phyloP scores from a whole-genome alignment of 2,797 vertebrate genomes.

The Muraenolepis orangiensis region DNA sequence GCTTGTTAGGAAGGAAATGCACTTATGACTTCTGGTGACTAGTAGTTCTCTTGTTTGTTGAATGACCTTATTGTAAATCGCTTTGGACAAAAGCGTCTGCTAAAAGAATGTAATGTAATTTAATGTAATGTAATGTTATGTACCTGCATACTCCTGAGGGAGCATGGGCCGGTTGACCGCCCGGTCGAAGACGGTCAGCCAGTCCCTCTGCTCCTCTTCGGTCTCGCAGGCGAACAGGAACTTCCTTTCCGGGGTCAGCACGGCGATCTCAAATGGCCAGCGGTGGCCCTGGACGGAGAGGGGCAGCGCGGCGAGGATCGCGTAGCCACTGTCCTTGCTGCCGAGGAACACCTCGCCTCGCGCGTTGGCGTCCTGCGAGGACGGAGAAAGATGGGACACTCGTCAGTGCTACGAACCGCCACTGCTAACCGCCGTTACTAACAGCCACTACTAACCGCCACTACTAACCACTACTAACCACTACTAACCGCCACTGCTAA shows the following conservation, averaged over 20 bases:
- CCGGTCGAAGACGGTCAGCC: conserved; percentile 83
- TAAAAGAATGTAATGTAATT: no score
- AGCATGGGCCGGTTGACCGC: conserved; percentile 87
- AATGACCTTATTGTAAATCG: no score
- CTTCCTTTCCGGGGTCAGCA: conserved; percentile 88
- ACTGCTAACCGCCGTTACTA: no score
- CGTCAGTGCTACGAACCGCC: neutral
- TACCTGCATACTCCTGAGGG: conserved; percentile 95
- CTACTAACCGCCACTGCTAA: no score
- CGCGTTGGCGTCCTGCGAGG: conserved; percentile 88
- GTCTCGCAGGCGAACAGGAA: conserved; percentile 92
- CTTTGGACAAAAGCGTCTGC: no score
- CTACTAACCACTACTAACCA: no score
- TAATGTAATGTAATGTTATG: no score
- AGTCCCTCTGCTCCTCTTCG: conserved; percentile 80
- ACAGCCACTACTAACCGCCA: no score
- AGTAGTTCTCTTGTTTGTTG: no score
- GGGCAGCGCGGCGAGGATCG: conserved; percentile 81
- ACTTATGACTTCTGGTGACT: no score
- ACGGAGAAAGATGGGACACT: no score
- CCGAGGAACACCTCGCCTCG: conserved; percentile 95
- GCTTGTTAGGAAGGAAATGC: no score
- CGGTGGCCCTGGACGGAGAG: conserved; percentile 80
- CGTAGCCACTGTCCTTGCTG: conserved; percentile 87
- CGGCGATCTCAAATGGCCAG: conserved; percentile 91